A percentile compares a stretch with the other conserved stretches of the same genome.
phyloP scores from a whole-genome alignment of 2,888 invertebrate genomes.

The Uropetala carovei region DNA sequence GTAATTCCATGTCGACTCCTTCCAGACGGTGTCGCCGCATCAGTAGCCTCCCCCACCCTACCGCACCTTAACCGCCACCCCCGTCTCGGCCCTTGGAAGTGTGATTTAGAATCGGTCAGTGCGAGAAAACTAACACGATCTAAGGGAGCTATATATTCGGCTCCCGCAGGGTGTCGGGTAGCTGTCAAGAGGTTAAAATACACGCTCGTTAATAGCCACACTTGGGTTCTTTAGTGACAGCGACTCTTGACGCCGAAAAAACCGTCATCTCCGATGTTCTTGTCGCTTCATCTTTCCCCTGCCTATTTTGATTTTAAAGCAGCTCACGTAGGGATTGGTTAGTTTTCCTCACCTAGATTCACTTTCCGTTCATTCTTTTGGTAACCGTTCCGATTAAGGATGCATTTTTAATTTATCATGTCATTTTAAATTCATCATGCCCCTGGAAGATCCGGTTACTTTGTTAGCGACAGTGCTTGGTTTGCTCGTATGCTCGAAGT shows the following conservation, averaged over 20 bases:
- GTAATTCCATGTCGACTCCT: slow-evolving; percentile 36
- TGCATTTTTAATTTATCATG: too few species aligned
- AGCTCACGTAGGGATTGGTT: not conserved
- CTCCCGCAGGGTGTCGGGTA: slow-evolving; percentile 54
- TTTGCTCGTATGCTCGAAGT: too few species aligned
- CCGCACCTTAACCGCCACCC: slow-evolving; percentile 6
- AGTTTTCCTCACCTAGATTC: not conserved
- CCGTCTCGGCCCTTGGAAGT: not conserved
- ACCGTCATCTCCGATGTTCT: slow-evolving; percentile 55
- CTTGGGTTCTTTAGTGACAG: not conserved
- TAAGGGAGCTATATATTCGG: slow-evolving; percentile 58
- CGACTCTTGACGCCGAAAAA: slow-evolving; percentile 37
- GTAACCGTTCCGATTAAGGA: too few species aligned
- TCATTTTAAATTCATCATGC: too few species aligned
- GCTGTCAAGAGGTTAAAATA: slow-evolving; percentile 55
- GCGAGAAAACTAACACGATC: slow-evolving; percentile 61
- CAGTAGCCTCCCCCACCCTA: slow-evolving; percentile 2
- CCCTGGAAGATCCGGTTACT: too few species aligned
- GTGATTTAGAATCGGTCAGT: slow-evolving; percentile 61
- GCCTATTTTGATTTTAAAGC: slow-evolving; percentile 10
- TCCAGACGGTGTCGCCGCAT: slow-evolving; percentile 39
- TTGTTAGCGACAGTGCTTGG: too few species aligned
- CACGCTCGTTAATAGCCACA: slow-evolving; percentile 55
- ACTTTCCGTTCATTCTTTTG: not conserved
- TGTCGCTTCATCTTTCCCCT: slow-evolving; percentile 40